These are phyloP conservation scores for Microctenopoma lineatum DNA, from an alignment of 2,797 vertebrate genomes.

Conservation along the genomic window DNA sequence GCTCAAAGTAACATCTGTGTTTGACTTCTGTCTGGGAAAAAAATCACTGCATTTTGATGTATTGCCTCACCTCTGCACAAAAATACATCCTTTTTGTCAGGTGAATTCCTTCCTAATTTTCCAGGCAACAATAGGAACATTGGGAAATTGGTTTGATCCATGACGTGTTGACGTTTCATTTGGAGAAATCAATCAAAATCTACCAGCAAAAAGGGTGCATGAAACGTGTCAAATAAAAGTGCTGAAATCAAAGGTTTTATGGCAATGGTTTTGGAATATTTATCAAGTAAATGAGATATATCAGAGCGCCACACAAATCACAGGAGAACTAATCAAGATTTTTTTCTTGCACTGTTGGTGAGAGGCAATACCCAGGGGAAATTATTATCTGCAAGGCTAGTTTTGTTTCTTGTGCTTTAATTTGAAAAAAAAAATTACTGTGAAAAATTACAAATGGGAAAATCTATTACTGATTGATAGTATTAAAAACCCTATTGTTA, in stretches of 20 bases:
- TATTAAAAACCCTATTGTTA: conserved; percentile 6
- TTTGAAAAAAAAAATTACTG: conserved; percentile 36
- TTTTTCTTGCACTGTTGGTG: conserved; percentile 39
- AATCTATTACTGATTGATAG: conserved; percentile 21
- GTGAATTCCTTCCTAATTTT: conserved; percentile 70
- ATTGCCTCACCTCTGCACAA: conserved; percentile 53
- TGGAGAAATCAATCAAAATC: conserved; percentile 75
- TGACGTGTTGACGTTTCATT: conserved; percentile 81
- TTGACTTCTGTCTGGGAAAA: conserved; percentile 60
- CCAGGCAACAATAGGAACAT: conserved; percentile 57
- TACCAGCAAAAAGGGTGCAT: conserved; percentile 33
- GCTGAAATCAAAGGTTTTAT: conserved; percentile 57
- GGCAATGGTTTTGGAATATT: conserved; percentile 58
- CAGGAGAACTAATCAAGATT: conserved; percentile 55
- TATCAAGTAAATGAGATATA: conserved; percentile 66
- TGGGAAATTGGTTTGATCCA: conserved; percentile 70
- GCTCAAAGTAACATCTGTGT: conserved; percentile 51
- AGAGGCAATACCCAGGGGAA: conserved; percentile 52
- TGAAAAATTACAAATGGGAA: conserved; percentile 41
- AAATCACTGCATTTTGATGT: conserved; percentile 62
- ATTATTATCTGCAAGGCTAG: conserved; percentile 62
- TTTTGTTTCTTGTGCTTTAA: conserved; percentile 56
- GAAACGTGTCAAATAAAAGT: conserved; percentile 52
- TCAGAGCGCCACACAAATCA: conserved; percentile 53
- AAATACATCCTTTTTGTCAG: conserved; percentile 61